These are phyloP conservation scores for Arvicanthis niloticus DNA, from an alignment of 2,113 vertebrate species.

Conservation along the genomic window DNA sequence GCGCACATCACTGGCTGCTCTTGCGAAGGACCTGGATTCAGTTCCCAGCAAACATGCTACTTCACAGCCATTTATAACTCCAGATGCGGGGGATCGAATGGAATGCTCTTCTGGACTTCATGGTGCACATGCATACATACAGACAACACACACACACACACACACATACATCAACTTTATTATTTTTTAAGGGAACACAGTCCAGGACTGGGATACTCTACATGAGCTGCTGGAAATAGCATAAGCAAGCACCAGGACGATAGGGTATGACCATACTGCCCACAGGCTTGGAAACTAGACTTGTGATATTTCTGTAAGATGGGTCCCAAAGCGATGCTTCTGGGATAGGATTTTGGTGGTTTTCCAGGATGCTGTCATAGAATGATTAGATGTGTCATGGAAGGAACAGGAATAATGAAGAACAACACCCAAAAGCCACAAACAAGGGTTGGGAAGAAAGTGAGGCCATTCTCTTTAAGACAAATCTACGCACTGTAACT, in stretches of 20 bases:
- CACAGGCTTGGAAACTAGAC: background rate
- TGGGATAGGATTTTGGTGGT: background rate
- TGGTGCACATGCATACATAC: background rate
- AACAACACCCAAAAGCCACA: fast-evolving
- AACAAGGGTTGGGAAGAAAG: background rate
- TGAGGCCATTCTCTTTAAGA: background rate
- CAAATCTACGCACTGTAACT: background rate
- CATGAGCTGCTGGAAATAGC: background rate
- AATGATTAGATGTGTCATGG: background rate
- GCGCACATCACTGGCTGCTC: background rate
- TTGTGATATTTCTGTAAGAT: background rate
- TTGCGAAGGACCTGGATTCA: background rate
- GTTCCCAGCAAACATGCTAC: background rate
- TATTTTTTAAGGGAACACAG: background rate
- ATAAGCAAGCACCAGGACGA: background rate
- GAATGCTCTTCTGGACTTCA: background rate
- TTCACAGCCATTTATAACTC: background rate
- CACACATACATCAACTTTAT: background rate
- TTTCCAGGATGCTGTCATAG: background rate
- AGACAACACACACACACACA: background rate
- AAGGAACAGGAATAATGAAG: background rate
- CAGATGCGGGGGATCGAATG: background rate
- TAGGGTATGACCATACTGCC: background rate
- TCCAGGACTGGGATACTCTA: fast-evolving
- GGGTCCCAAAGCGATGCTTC: background rate